A percentile compares a stretch with the other conserved stretches of the same genome.
Evolutionary conservation across 2,888 invertebrate species (phyloP).

Genomic region (Dinocampus coccinellae): DNA sequence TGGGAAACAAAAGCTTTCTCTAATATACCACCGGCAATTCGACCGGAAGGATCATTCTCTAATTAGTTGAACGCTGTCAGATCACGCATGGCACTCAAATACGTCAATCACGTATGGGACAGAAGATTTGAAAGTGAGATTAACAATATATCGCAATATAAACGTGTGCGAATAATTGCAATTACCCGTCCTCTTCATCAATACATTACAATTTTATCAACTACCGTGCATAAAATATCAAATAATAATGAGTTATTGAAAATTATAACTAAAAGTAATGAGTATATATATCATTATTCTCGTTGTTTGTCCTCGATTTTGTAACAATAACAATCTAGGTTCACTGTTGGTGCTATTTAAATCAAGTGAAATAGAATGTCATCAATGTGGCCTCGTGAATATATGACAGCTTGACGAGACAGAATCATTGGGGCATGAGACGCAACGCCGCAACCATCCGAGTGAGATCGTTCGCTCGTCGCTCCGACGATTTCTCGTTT

Average conservation of each 20-base stretch:
- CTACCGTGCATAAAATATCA: too few relatives aligned
- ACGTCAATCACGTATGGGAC: conserved; percentile 14
- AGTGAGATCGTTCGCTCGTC: conserved; percentile 21
- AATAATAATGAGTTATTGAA: too few relatives aligned
- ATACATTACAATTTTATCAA: not conserved
- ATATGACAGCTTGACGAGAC: conserved; percentile 5
- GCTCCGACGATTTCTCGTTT: conserved; percentile 37
- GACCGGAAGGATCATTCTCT: conserved; percentile 58
- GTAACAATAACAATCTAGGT: too few relatives aligned
- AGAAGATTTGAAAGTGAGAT: not conserved
- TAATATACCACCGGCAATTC: conserved; percentile 55
- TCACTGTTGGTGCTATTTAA: not conserved
- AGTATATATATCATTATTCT: too few relatives aligned
- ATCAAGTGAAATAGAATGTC: not conserved
- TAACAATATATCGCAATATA: not conserved
- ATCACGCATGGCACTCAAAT: conserved; percentile 37
- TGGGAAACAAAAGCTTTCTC: conserved; percentile 55
- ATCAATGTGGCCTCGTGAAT: not conserved
- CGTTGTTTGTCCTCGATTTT: too few relatives aligned
- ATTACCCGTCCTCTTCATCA: not conserved
- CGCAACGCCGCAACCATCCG: not conserved
- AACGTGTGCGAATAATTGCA: not conserved
- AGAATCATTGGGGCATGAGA: conserved; percentile 5
- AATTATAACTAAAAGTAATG: too few relatives aligned
- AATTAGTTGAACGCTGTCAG: conserved; percentile 51